These are phyloP conservation scores for Isotomurus palustris DNA, from an alignment of 2,888 invertebrate species.

Conservation along the genomic window DNA sequence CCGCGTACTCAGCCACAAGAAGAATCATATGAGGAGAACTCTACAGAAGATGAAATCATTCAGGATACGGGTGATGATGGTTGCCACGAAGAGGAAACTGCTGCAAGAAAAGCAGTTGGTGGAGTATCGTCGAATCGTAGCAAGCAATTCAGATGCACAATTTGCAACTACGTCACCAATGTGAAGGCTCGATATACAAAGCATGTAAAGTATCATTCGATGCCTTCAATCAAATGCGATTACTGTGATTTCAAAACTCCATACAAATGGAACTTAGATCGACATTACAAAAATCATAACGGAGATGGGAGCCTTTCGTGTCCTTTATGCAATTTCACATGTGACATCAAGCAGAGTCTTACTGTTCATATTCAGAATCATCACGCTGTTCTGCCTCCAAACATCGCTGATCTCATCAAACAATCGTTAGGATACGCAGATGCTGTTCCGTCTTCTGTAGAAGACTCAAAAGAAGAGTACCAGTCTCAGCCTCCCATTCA, in stretches of 20 bases:
- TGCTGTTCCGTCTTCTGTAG: not conserved
- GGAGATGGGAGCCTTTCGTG: slow-evolving; percentile 80
- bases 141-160: slow-evolving; percentile 74
- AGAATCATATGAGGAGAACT: too few relatives aligned
- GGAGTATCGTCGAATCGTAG: slow-evolving; percentile 48
- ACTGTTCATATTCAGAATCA: slow-evolving; percentile 52
- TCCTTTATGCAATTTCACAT: slow-evolving; percentile 81
- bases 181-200: slow-evolving; percentile 84
- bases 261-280: slow-evolving; percentile 78
- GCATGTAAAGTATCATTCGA: slow-evolving; percentile 87
- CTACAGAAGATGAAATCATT: too few relatives aligned
- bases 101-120: too few relatives aligned
- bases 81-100: too few relatives aligned
- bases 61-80: too few relatives aligned
- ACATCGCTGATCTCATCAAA: not conserved
- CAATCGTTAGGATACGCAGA: not conserved
- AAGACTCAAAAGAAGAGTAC: too few relatives aligned
- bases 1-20: too few relatives aligned
- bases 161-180: slow-evolving; percentile 87
- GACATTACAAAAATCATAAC: slow-evolving; percentile 85
- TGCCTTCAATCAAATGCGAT: slow-evolving; percentile 91
- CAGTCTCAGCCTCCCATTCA: too few relatives aligned
- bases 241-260: slow-evolving; percentile 90
- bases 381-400: slow-evolving; percentile 24
- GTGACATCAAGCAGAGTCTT: slow-evolving; percentile 84